Evolutionary conservation across 2,113 vertebrate genomes (phyloP).

Genomic region (Plestiodon gilberti): DNA sequence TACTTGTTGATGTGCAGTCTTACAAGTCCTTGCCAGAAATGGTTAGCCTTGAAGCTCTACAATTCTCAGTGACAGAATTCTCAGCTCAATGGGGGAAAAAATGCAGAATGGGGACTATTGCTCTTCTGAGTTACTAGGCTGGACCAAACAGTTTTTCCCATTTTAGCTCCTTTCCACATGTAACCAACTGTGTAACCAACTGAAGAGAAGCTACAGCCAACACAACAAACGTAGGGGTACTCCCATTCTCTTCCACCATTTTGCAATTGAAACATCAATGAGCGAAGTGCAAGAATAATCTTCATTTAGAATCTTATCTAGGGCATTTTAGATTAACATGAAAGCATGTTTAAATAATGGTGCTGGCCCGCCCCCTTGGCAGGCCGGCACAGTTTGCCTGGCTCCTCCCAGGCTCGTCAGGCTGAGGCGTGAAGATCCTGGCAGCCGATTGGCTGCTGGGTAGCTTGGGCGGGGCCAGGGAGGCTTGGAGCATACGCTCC

Average conservation of each 20-base stretch:
- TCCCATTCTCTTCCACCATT: neutral
- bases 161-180: neutral
- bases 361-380: too few species aligned
- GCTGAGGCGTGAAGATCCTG: too few species aligned
- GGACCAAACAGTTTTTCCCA: neutral
- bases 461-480: too few species aligned
- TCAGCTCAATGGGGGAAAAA: neutral
- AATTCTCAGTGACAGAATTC: neutral
- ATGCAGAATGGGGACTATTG: neutral
- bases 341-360: neutral
- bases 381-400: too few species aligned
- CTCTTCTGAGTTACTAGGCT: neutral
- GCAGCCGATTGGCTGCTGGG: too few species aligned
- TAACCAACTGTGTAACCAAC: neutral
- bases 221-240: neutral
- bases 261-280: neutral
- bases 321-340: neutral
- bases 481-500: too few species aligned
- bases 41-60: neutral
- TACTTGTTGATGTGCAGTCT: neutral
- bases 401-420: too few species aligned
- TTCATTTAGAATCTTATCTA: neutral
- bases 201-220: neutral
- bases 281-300: neutral
- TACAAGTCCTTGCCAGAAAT: neutral